Base-by-base conservation (phyloP, 2,888 invertebrate species). In the Sinotaia quadrata region DNA sequence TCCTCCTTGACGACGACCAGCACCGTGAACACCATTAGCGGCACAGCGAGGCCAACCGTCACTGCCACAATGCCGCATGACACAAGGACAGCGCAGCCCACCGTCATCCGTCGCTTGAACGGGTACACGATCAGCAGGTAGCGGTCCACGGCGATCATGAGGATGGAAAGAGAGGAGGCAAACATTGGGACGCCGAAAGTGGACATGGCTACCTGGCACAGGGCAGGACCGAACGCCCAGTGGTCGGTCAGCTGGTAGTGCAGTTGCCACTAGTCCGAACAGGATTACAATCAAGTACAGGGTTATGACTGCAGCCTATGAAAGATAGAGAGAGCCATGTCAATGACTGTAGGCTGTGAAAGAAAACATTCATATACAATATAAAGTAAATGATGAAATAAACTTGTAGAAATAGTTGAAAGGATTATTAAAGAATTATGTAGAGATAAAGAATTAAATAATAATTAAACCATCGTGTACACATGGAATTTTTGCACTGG, bases 101-200 rank as follows among this genome's bases (percentile, higher is more conserved):
- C 77, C 0, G 80, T 76, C 82, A 87, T 84, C 29, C 84, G 74
- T 36, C 69, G 66, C 41, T 72, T 78, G 68, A 87, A 83, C 7
- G 87, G 87, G 72, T 82, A 83, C 29, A 87, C 85, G 31, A 87
- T 86, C 5, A 87, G 75, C 72, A 85, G 82, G 75, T 85, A 87
- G 12, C 87, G 78, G 70, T 87, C 87, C 21, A 85, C 72, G 10
- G 87, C 86, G 27, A 87, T 87, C 75, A 86, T 82, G 10, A 86
- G 76, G 37, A 87, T 86, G 4, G 84, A 83, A 62, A 84, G 75
- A 0, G 85, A 81, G 3, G 87, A 87, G 34, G 85, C 83, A 69
- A 86, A 86, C 56, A 87, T 76, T 2, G 87, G 87, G 51, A 87
- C 80, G 21, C 84, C 86, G 67, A 85, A 87, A 0, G 85, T 83